Percentiles rank a stretch among this genome's conserved stretches.
phyloP scores from a whole-genome alignment of 2,888 invertebrate species.

The Xanthorhoe designata region DNA sequence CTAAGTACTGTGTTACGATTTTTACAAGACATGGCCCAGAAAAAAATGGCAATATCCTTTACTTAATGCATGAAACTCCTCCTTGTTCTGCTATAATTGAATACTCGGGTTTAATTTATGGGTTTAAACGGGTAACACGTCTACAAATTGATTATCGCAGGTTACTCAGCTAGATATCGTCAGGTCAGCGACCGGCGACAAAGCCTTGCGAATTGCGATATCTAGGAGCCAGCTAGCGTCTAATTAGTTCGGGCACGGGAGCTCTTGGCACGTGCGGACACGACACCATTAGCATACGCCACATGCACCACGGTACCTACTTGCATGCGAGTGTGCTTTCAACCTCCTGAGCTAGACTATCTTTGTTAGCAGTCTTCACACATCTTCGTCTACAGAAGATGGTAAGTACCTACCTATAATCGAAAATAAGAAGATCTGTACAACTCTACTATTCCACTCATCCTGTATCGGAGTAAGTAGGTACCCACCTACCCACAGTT shows the following conservation, averaged over 20 bases:
- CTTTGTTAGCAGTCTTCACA: background rate
- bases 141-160: slow-evolving; percentile 3
- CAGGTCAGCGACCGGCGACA: slow-evolving; percentile 32
- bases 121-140: background rate
- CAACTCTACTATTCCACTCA: too few species aligned
- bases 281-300: slow-evolving; percentile 29
- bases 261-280: slow-evolving; percentile 24
- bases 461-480: too few species aligned
- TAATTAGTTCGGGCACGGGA: slow-evolving; percentile 36
- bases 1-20: too few species aligned
- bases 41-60: too few species aligned
- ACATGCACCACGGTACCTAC: slow-evolving; percentile 3
- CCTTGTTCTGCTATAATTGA: too few species aligned
- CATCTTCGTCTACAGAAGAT: too few species aligned
- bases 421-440: too few species aligned
- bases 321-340: background rate
- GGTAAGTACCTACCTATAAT: too few species aligned
- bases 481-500: too few species aligned
- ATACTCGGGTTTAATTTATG: too few species aligned
- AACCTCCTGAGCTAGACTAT: background rate
- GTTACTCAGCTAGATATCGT: slow-evolving; percentile 2
- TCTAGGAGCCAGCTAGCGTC: slow-evolving; percentile 21
- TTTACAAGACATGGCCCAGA: too few species aligned
- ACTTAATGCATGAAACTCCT: too few species aligned
- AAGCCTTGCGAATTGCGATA: slow-evolving; percentile 25